Base-by-base conservation (phyloP, 2,888 invertebrate species). In the Cosmia trapezina region DNA sequence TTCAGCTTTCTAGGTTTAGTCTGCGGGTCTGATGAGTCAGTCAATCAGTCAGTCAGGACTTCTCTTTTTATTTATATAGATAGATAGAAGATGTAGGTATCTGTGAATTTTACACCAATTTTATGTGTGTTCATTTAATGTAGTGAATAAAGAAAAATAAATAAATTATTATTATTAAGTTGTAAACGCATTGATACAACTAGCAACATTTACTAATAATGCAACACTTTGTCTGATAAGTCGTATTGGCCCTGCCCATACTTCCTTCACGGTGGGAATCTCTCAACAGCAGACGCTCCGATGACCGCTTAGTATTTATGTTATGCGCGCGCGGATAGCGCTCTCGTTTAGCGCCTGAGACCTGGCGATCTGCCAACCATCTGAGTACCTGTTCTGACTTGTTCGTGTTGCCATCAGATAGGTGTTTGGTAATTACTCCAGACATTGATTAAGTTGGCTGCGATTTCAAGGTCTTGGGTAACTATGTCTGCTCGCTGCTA, bases 341-440 rank as follows among this genome's bases (percentile, higher is more conserved):
- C 70, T 80, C 80, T 70, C 43, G 56, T 69, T 80, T 65, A 65
- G 67, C 75, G 83, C 73, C 78, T 73, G 68, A 14, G 63, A 45
- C 33, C 67, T 81, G 80, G 80, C 80, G 9, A 2, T 33, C 57
- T 65, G 83, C 80, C 80, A 81, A 49, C 22, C 63, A n/a, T 37
- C 47, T 19, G 22, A 11, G 49, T 73, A 67, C 80, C 70, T 68
- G 80, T 68, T 54, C 33, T 47, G 74, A 83, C 80, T 79, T 70
- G 67, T 65, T 65, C 54, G 33, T n/a, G 53, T 59, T 19, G 33
- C 49, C n/a, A 49, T 80, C 61, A 33, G 62, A 54, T 62, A 57
- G 5, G 1, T 11, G 4, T 12, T 37, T 41, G 19, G 22, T 70
- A n/a, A 63, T 17, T 54, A 51, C 17, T 59, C 22, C 2, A 37